Conservation (phyloP, 2,113 vertebrate species). For the Anser brachyrhynchus region DNA sequence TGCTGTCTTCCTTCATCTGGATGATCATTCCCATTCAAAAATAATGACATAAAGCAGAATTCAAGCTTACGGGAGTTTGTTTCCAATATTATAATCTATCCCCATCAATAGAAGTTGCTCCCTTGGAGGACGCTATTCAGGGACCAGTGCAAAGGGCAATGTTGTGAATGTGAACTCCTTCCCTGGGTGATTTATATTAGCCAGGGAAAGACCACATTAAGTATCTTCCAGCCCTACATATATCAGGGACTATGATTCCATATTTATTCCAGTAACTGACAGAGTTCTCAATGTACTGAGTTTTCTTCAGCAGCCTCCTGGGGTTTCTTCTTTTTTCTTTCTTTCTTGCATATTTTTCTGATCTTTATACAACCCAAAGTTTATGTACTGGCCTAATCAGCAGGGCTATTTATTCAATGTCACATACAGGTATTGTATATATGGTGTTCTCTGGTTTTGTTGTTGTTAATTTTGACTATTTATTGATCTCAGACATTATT, state of each 20-base stretch:
- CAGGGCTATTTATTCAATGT: background rate
- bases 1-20: background rate
- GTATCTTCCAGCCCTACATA: background rate
- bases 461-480: background rate
- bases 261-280: background rate
- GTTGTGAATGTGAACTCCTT: background rate
- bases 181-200: background rate
- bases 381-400: background rate
- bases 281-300: background rate
- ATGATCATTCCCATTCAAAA: background rate
- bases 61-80: background rate
- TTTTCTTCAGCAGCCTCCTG: background rate
- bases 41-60: background rate
- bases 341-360: background rate
- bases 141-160: background rate
- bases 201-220: background rate
- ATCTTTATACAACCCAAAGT: background rate
- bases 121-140: background rate
- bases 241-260: fast-evolving
- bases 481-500: background rate
- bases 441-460: background rate
- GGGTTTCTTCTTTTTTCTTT: background rate
- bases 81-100: background rate
- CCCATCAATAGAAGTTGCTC: background rate
- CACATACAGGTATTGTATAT: background rate